phyloP scores from a whole-genome alignment of 64 coral and sea anemone genomes.

The Pachyseris speciosa region DNA sequence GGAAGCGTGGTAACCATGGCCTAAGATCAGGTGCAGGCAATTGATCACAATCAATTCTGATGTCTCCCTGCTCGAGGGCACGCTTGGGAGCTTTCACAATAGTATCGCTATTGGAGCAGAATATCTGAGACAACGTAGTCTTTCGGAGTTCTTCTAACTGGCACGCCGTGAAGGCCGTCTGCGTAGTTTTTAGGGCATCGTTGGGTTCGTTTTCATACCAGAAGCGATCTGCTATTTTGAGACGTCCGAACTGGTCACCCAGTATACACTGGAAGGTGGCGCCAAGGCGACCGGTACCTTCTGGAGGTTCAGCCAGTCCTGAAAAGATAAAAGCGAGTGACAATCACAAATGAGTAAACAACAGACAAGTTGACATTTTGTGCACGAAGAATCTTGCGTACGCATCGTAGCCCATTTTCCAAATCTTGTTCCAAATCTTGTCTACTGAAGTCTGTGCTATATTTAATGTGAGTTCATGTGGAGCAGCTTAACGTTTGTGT shows the following conservation, averaged over 20 bases:
- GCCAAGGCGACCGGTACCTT: constrained; percentile 33
- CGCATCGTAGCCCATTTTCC: too few relatives aligned
- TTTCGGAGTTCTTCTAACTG: constrained; percentile 64
- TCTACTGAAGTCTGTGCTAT: too few relatives aligned
- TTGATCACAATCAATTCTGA: background rate
- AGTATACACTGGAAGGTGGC: constrained; percentile 50
- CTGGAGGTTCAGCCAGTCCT: background rate
- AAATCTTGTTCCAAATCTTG: too few relatives aligned
- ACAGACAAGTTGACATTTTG: too few relatives aligned
- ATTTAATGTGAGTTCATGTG: too few relatives aligned
- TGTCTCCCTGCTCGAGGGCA: background rate
- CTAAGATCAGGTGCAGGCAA: constrained; percentile 12
- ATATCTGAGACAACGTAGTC: constrained; percentile 34
- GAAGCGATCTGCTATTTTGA: constrained; percentile 68
- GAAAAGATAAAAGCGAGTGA: too few relatives aligned
- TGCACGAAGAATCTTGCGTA: too few relatives aligned
- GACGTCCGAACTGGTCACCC: constrained; percentile 21
- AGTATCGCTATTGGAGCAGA: constrained; percentile 42
- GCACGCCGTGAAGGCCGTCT: constrained; percentile 16
- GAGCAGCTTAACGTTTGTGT: too few relatives aligned
- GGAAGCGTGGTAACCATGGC: background rate
- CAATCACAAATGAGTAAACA: too few relatives aligned
- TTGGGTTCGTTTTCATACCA: constrained; percentile 67
- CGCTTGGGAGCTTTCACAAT: background rate
- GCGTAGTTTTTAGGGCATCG: background rate